phyloP scores from a whole-genome alignment of 2,113 vertebrate species.

The Tyrannus savana region DNA sequence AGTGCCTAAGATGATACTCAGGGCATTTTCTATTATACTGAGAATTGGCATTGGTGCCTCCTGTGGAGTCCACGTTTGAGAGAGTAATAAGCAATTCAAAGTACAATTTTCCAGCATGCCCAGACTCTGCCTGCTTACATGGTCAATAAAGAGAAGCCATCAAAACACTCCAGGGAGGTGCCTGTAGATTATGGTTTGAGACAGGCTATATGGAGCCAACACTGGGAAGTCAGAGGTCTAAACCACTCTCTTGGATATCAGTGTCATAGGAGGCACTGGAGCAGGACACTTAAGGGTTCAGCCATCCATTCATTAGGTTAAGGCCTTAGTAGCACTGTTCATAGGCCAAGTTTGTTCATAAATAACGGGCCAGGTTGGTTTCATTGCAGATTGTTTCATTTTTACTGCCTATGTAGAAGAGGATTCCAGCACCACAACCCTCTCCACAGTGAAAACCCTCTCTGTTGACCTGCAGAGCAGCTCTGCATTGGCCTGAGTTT shows the following conservation, averaged over 20 bases:
- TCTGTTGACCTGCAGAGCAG: background rate
- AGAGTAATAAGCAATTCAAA: background rate
- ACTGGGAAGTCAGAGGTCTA: background rate
- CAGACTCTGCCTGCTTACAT: background rate
- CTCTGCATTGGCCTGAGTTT: background rate
- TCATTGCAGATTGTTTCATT: background rate
- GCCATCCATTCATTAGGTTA: rapidly evolving
- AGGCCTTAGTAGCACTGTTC: background rate
- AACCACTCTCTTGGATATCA: background rate
- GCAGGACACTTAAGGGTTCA: background rate
- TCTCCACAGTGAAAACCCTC: background rate
- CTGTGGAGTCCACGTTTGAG: background rate
- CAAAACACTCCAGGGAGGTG: background rate
- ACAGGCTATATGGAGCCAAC: background rate
- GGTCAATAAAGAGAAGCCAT: background rate
- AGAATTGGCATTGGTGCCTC: background rate
- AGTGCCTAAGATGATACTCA: background rate
- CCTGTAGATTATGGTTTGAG: background rate
- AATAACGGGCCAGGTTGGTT: background rate
- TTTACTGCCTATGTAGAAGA: background rate
- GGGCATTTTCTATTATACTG: background rate
- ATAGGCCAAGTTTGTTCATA: background rate
- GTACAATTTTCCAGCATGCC: background rate
- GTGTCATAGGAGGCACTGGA: background rate
- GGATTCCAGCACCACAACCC: background rate